These are phyloP conservation scores for Epiblema foenella DNA, from an alignment of 2,888 invertebrate genomes.

Conservation along the genomic window DNA sequence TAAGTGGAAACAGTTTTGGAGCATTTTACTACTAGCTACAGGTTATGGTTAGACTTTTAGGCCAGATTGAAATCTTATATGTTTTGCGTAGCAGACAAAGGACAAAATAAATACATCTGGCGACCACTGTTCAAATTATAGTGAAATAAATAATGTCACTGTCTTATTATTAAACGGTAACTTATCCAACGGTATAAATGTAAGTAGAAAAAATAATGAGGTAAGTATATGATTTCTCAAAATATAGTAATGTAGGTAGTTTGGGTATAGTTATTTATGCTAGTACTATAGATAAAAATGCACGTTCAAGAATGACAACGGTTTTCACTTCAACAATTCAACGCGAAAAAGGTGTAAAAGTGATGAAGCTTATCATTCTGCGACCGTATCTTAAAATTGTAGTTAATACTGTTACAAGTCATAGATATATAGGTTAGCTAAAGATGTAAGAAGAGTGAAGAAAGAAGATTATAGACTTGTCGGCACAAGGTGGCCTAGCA, in stretches of 20 bases:
- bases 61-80: not conserved
- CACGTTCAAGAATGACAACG: too few relatives aligned
- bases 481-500: slow-evolving; percentile 85
- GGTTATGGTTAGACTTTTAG: not conserved
- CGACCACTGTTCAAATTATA: not conserved
- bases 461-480: slow-evolving; percentile 57
- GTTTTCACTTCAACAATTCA: too few relatives aligned
- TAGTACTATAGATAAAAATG: too few relatives aligned
- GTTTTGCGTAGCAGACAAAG: not conserved
- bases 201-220: not conserved
- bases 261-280: too few relatives aligned
- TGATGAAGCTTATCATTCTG: not conserved
- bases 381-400: not conserved
- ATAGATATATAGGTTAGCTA: not conserved
- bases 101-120: too few relatives aligned
- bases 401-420: not conserved
- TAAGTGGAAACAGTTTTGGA: not conserved
- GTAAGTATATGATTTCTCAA: too few relatives aligned
- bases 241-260: too few relatives aligned
- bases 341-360: too few relatives aligned
- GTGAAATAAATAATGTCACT: not conserved
- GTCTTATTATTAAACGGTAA: too few relatives aligned
- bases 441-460: slow-evolving; percentile 36
- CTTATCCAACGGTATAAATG: not conserved
- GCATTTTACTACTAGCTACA: not conserved